A percentile compares a stretch with the other conserved stretches of the same genome.
Conservation (phyloP, 2,113 vertebrate genomes). For the Oryzias curvinotus region DNA sequence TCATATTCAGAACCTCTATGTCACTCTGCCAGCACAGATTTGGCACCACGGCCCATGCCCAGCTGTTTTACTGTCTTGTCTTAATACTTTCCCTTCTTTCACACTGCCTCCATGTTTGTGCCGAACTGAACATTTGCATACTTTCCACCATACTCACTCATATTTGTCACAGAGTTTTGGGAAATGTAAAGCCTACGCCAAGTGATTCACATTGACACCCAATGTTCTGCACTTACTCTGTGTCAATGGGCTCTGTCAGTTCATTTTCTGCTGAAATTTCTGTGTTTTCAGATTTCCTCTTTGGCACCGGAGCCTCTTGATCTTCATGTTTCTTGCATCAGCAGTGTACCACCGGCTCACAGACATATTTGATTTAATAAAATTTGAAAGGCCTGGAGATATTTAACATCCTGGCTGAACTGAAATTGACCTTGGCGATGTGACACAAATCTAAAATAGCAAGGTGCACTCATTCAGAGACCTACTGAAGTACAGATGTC, state of each 20-base stretch:
- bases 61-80: constrained; percentile 53
- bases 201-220: constrained; percentile 56
- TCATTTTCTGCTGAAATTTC: constrained; percentile 3
- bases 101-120: constrained; percentile 45
- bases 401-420: too few species aligned
- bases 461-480: not conserved
- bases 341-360: constrained; percentile 1
- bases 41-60: constrained; percentile 50
- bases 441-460: constrained; percentile 7
- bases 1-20: constrained; percentile 50
- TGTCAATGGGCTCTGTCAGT: constrained; percentile 43
- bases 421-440: not conserved
- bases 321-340: constrained; percentile 10
- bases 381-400: not conserved
- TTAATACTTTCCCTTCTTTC: constrained; percentile 27
- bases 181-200: constrained; percentile 43
- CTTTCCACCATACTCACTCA: constrained; percentile 62
- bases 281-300: constrained; percentile 19
- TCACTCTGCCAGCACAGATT: constrained; percentile 42
- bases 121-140: constrained; percentile 68
- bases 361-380: constrained; percentile 1
- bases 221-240: constrained; percentile 15
- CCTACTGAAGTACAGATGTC: not conserved
- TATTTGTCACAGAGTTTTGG: constrained; percentile 59
- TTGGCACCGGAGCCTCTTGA: constrained; percentile 1